A percentile compares a stretch with the other conserved stretches of the same genome.
Evolutionary conservation across 2,888 invertebrate species (phyloP).

Genomic region (Pheosia gnoma): DNA sequence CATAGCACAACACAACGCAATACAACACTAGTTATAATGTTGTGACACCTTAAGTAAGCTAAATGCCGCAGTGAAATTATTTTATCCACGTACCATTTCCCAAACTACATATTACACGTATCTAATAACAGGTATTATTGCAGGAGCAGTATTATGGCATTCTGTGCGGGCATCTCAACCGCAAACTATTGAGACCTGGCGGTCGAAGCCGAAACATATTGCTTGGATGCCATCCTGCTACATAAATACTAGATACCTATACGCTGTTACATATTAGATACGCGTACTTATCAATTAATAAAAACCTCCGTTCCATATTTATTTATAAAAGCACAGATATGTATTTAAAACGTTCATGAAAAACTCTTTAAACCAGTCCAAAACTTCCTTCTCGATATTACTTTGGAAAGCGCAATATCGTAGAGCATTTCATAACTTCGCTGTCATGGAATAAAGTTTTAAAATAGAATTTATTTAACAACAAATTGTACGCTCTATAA

Average conservation of each 20-base stretch:
- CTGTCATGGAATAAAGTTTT: neutral
- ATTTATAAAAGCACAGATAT: too few species aligned
- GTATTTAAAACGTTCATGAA: neutral
- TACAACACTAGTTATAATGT: too few species aligned
- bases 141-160: constrained; percentile 27
- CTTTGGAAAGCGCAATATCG: neutral
- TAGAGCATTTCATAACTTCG: neutral
- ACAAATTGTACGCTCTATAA: neutral
- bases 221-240: constrained; percentile 12
- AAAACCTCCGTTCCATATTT: too few species aligned
- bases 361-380: constrained; percentile 2
- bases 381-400: neutral
- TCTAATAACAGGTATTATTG: neutral
- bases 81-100: too few species aligned
- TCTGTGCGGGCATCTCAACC: constrained; percentile 25
- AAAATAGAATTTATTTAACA: neutral
- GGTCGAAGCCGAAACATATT: constrained; percentile 21
- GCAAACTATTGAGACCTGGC: constrained; percentile 36
- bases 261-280: too few species aligned
- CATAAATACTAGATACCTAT: neutral
- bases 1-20: too few species aligned
- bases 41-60: too few species aligned
- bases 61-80: too few species aligned
- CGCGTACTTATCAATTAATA: too few species aligned
- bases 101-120: too few species aligned